Base-by-base conservation (phyloP, 2,113 vertebrate genomes). In the Psilopsiagon aymara region DNA sequence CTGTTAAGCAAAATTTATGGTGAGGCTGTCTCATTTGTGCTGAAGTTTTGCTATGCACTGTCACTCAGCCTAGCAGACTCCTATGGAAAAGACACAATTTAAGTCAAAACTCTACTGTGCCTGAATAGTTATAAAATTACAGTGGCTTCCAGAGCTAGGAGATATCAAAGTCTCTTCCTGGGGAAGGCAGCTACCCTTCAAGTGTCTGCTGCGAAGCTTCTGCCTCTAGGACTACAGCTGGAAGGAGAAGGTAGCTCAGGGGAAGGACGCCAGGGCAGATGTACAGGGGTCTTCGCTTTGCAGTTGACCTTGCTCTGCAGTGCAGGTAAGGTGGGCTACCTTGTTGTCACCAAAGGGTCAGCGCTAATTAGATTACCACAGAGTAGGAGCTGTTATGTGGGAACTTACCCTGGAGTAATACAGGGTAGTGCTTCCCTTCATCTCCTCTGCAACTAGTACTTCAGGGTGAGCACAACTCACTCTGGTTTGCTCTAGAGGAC, bases 1-100 rank as follows among this genome's bases (percentile, higher is more conserved):
- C 88, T 80, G 73, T 73, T 83, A 80, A 62, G 79, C 71, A 86
- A 73, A 88, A 92, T 80, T 76, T 82, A 76, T 82, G 71, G 75
- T 0, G 0, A 92, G 44, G 31, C 79, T 78, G 52, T 46, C 82
- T 82, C 82, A 35, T 94, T 90, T 77, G 35, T 29, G 23, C 28
- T 7, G 57, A 87, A 75, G 14, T 64, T 93, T 74, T 87, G 85
- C 74, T 49, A 27, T 53, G 74, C 41, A 19, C 77, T 59, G 70
- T 82, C 88, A 92, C 82, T 92, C 85, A 86, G 79, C 75, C 62
- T 85, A 67, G 75, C 39, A 85, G 70, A 28, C 19, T 85, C 43
- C 51, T n/a, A 31, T 86, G 86, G 69, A 93, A 93, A 91, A 90
- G n/a, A n/a, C 52, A 60, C 79, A 44, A 59, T 55, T 76, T 35